Conservation (phyloP, 2,113 vertebrate species). For the Tetrao urogallus region DNA sequence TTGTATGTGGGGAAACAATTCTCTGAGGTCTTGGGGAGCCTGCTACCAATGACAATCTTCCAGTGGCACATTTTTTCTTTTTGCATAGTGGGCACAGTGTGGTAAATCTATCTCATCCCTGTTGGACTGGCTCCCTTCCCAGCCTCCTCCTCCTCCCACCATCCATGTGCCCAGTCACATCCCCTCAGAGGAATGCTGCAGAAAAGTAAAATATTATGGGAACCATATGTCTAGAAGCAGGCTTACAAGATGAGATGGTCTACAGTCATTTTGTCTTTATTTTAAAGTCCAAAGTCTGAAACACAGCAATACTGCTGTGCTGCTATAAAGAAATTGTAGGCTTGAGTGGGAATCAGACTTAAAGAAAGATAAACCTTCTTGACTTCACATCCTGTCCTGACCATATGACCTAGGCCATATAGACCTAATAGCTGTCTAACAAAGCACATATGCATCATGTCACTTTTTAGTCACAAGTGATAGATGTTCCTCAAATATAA, state of each 20-base stretch:
- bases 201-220: constrained; percentile 44
- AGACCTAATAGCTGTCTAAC: neutral
- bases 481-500: neutral
- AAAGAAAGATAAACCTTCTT: neutral
- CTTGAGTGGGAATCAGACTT: neutral
- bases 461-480: neutral
- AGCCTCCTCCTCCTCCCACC: constrained; percentile 66
- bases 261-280: neutral
- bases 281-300: constrained; percentile 6
- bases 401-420: neutral
- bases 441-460: neutral
- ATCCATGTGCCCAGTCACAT: constrained; percentile 66
- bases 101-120: neutral
- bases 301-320: neutral
- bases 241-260: constrained; percentile 29
- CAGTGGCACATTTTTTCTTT: neutral
- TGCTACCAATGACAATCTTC: neutral
- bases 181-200: constrained; percentile 1
- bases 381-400: neutral
- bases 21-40: neutral
- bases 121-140: constrained; percentile 14
- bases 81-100: neutral
- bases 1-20: neutral
- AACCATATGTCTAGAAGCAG: constrained; percentile 46
- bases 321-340: neutral